These are phyloP conservation scores for Galago senegalensis DNA, from an alignment of 2,797 vertebrate genomes.

Conservation along the genomic window DNA sequence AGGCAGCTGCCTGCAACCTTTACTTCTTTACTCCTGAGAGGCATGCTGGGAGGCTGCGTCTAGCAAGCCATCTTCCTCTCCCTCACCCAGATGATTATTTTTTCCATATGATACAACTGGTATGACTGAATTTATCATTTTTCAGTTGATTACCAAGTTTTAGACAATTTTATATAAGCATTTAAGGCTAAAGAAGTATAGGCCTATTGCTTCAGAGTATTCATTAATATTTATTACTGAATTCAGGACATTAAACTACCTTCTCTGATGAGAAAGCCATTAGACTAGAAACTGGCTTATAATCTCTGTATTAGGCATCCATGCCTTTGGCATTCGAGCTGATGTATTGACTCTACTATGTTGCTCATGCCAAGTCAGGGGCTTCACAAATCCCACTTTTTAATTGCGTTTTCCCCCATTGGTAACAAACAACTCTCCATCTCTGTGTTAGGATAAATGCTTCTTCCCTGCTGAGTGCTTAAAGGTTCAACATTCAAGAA, in stretches of 20 bases:
- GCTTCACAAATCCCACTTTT: slow-evolving; percentile 67
- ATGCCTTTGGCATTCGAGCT: slow-evolving; percentile 37
- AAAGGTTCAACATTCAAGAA: slow-evolving; percentile 55
- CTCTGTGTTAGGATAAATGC: slow-evolving; percentile 58
- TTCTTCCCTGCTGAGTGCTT: slow-evolving; percentile 70
- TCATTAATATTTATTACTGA: slow-evolving; percentile 60
- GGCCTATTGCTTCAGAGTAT: slow-evolving; percentile 19
- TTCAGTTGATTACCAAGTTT: slow-evolving; percentile 13
- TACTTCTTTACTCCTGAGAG: no score
- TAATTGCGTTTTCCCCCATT: slow-evolving; percentile 69
- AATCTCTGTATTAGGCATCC: slow-evolving; percentile 28
- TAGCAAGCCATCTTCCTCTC: no score
- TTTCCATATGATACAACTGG: not conserved
- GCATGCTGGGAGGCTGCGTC: no score
- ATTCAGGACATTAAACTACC: slow-evolving; percentile 56
- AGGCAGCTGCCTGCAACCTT: no score
- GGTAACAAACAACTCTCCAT: slow-evolving; percentile 68
- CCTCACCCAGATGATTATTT: not conserved
- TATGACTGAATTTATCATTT: not conserved
- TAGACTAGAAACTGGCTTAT: slow-evolving; percentile 56
- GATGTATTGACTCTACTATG: slow-evolving; percentile 19
- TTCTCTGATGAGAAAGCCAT: slow-evolving; percentile 65
- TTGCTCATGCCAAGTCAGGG: slow-evolving; percentile 27
- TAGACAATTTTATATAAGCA: slow-evolving; percentile 33
- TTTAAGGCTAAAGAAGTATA: slow-evolving; percentile 59